Evolutionary conservation across 2,113 vertebrate genomes (phyloP).

Genomic region (Lontra canadensis): DNA sequence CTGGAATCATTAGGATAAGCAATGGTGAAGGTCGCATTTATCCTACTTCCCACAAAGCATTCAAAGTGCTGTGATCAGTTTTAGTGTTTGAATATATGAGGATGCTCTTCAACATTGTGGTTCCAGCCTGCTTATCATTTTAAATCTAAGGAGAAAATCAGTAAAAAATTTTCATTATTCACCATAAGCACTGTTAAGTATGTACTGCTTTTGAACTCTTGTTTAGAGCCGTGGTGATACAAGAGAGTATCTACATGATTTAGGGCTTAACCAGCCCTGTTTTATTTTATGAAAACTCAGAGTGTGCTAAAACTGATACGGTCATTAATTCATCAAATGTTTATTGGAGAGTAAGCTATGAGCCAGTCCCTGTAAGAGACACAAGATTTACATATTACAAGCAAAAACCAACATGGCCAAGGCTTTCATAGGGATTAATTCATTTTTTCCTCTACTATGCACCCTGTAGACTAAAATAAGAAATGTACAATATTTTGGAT

Average conservation of each 20-base stretch:
- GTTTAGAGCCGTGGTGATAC: neutral
- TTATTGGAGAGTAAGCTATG: neutral
- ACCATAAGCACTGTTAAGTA: neutral
- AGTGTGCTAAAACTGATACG: neutral
- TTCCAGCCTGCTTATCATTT: neutral
- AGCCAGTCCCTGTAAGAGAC: neutral
- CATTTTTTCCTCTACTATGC: neutral
- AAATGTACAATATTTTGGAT: neutral
- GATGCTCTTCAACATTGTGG: neutral
- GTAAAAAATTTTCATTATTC: neutral
- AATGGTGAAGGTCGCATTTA: neutral
- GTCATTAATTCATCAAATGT: neutral
- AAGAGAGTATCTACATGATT: neutral
- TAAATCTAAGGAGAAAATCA: neutral
- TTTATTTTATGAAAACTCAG: neutral
- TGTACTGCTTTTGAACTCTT: neutral
- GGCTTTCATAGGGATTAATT: neutral
- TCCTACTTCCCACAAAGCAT: neutral
- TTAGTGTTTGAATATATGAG: neutral
- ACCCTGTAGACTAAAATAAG: neutral
- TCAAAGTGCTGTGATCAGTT: neutral
- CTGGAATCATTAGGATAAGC: neutral
- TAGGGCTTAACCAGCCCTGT: neutral
- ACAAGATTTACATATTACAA: neutral
- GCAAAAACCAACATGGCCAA: neutral